Evolutionary conservation across 2,113 vertebrate species (phyloP).

Genomic region (Clupea harengus): DNA sequence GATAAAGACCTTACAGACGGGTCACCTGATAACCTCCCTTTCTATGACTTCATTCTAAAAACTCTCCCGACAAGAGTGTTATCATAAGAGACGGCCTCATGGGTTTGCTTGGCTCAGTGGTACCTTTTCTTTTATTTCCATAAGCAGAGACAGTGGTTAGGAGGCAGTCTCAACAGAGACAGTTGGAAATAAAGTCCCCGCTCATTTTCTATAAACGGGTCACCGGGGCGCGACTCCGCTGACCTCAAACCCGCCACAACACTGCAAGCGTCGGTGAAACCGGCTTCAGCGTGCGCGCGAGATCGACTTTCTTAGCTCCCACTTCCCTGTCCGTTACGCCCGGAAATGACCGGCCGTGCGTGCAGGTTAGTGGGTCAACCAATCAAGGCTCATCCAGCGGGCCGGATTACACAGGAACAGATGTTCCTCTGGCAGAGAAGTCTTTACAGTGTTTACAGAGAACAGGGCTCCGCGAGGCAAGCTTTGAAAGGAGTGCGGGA

Average conservation of each 20-base stretch:
- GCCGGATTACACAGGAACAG: constrained; percentile 65
- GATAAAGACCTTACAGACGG: neutral
- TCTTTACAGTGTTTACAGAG: constrained; percentile 30
- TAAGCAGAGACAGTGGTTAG: neutral
- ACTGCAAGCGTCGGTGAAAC: neutral
- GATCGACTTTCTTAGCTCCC: neutral
- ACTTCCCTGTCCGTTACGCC: neutral
- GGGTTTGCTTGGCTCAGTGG: neutral
- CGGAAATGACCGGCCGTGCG: neutral
- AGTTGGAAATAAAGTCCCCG: neutral
- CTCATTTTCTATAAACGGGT: neutral
- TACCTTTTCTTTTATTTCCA: neutral
- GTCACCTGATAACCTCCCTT: neutral
- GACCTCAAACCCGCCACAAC: neutral
- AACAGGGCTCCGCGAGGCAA: neutral
- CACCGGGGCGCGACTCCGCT: neutral
- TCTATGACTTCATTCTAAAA: neutral
- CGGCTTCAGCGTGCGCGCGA: too few relatives aligned
- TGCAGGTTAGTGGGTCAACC: constrained; percentile 63
- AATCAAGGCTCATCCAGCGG: constrained; percentile 56
- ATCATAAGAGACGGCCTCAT: neutral
- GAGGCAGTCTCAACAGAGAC: constrained; percentile 2
- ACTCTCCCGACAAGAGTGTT: neutral
- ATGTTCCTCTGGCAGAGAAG: constrained; percentile 60
- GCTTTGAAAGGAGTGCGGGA: neutral